Evolutionary conservation across 2,113 vertebrate genomes (phyloP), one percentile per base, ranked within the genome.

Genomic region (Perca schrenkii): DNA sequence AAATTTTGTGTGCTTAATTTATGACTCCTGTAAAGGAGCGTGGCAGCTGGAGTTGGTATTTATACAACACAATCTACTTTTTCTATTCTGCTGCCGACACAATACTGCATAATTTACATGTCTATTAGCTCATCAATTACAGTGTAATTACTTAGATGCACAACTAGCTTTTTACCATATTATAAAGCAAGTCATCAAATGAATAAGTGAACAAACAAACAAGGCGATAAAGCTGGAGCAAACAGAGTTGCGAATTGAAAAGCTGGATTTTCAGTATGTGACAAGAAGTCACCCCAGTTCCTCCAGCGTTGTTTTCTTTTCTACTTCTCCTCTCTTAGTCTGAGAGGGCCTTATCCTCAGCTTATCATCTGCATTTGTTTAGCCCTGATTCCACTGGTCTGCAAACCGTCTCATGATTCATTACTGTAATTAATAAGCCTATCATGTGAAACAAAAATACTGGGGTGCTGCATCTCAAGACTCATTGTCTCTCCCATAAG

Each of bases 351-450:
- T 88, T 85, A 79, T 90, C 77, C 57, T 22, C 28, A 31, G 79
- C 75, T 89, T 84, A 88, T 88, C 83, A 74, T 88, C 77, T 80
- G 47, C 78, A 58, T 86, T 91, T 91, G 90, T 94, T 95, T 93
- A 89, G 65, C 86, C 78, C 74, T 52, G 62, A 90, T 91, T 91
- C 82, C 77, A 68, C 53, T 86, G 64, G 79, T 91, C 83, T 85
- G 84, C 90, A 89, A 80, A 82, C 79, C 28, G 25, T 83, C 91
- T 89, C 70, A 78, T 87, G 88, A 94, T 92, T 94, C 86, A 94
- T 94, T 93, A 92, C 90, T 76, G 86, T 94, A 91, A 94, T 94
- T 94, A 95, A 93, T 89, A 93, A 94, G 89, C 89, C 89, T 68
- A 86, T 93, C 89, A 80, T 87, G 82, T 86, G 85, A 87, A 90